Evolutionary conservation across 2,888 invertebrate species (phyloP).

Genomic region (Drosophila pseudotakahashii): DNA sequence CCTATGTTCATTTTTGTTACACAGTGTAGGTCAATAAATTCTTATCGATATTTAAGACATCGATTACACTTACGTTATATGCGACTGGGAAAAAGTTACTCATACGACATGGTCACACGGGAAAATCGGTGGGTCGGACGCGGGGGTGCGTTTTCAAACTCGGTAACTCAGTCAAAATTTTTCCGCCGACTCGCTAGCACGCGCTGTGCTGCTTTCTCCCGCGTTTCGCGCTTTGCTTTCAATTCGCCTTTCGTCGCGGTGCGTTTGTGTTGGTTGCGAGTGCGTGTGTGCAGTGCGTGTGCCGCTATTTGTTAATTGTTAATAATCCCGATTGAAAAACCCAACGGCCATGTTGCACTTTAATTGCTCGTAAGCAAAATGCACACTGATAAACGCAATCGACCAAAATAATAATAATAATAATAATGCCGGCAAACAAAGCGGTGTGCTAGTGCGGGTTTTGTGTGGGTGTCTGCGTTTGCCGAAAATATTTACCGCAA

Average conservation of each 20-base stretch:
- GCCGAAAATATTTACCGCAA: slow-evolving; percentile 37
- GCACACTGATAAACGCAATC: slow-evolving; percentile 49
- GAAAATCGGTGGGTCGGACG: too few relatives aligned
- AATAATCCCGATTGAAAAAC: slow-evolving; percentile 8
- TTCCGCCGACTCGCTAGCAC: slow-evolving; percentile 36
- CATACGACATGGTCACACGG: too few relatives aligned
- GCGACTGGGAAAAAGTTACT: too few relatives aligned
- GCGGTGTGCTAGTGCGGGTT: slow-evolving; percentile 51
- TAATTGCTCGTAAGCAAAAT: slow-evolving; percentile 46
- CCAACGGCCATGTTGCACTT: slow-evolving; percentile 21
- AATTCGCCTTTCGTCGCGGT: slow-evolving; percentile 46
- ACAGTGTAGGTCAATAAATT: too few relatives aligned
- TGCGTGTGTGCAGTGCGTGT: slow-evolving; percentile 34
- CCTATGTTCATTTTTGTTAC: too few relatives aligned
- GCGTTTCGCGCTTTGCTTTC: slow-evolving; percentile 44
- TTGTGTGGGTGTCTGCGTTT: slow-evolving; percentile 44
- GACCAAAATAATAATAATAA: slow-evolving; percentile 20
- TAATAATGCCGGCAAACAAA: slow-evolving; percentile 54
- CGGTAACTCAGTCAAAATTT: background rate
- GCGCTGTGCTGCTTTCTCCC: slow-evolving; percentile 24
- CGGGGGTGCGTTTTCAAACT: too few relatives aligned
- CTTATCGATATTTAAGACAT: too few relatives aligned
- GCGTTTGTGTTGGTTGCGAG: slow-evolving; percentile 35
- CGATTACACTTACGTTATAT: too few relatives aligned
- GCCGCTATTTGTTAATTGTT: slow-evolving; percentile 54